phyloP scores from a whole-genome alignment of 2,113 vertebrate species.

The Agapornis roseicollis region DNA sequence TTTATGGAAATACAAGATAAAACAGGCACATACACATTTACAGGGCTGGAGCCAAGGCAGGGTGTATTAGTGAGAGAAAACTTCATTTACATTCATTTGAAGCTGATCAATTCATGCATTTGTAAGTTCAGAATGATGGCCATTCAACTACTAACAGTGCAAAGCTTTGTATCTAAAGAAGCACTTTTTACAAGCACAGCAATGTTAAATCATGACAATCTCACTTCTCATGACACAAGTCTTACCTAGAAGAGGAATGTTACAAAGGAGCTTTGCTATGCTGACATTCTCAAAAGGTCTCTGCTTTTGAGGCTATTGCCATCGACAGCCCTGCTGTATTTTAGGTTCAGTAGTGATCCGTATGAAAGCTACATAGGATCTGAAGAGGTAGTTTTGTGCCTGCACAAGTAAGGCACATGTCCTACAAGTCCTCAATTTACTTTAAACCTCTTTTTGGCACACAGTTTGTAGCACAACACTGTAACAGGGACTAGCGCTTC shows the following conservation, averaged over 20 bases:
- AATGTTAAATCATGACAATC: background rate
- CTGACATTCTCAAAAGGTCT: background rate
- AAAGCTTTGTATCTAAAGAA: background rate
- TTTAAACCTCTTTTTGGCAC: background rate
- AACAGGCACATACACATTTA: accelerated
- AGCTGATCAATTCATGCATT: background rate
- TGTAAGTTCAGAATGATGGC: background rate
- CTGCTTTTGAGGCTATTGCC: background rate
- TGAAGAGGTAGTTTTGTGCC: background rate
- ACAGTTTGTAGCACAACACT: background rate
- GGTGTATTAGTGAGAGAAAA: background rate
- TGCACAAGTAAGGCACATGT: background rate
- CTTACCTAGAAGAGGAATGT: background rate
- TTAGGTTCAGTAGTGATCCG: background rate
- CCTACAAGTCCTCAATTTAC: background rate
- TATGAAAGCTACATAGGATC: background rate
- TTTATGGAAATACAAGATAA: background rate
- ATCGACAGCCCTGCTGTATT: background rate
- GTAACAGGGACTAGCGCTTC: background rate
- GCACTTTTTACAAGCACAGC: background rate
- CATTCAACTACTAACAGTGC: background rate
- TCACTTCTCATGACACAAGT: background rate
- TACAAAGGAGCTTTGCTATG: background rate
- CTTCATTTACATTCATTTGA: background rate
- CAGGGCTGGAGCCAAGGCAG: background rate